Percentiles rank a stretch among this genome's conserved stretches.
These are phyloP conservation scores for Cheilosia impressa DNA, from an alignment of 2,888 invertebrate species.

Conservation along the genomic window DNA sequence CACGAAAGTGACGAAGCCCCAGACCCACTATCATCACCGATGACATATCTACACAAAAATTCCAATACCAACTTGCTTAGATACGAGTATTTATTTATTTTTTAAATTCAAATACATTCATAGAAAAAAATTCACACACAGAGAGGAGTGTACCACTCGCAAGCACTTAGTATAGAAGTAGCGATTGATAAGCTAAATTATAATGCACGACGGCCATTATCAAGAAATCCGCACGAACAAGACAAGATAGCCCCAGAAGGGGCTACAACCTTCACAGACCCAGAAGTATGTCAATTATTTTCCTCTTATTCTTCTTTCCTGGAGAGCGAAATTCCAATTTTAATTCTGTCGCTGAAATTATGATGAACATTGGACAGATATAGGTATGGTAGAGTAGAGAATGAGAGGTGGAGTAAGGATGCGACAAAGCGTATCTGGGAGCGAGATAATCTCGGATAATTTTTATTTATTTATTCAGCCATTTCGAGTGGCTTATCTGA, in stretches of 20 bases:
- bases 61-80: conserved; percentile 18
- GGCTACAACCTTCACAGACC: conserved; percentile 22
- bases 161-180: not conserved
- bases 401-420: not conserved
- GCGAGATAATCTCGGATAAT: conserved; percentile 65
- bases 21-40: conserved; percentile 41
- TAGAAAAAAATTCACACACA: not conserved
- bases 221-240: conserved; percentile 29
- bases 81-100: not conserved
- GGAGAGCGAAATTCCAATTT: conserved; percentile 50
- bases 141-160: conserved; percentile 6
- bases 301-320: not conserved
- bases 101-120: not conserved
- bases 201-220: conserved; percentile 24
- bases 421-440: not conserved
- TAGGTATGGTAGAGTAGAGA: not conserved
- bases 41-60: conserved; percentile 57
- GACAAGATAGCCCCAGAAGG: conserved; percentile 17
- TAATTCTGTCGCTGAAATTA: conserved; percentile 50
- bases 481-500: conserved; percentile 23
- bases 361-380: conserved; percentile 9
- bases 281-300: conserved; percentile 39
- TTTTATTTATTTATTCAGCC: conserved; percentile 43
- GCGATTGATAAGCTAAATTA: conserved; percentile 39
- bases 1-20: conserved; percentile 29